Evolutionary conservation across 2,113 vertebrate species (phyloP).

Genomic region (Glaucomys volans): DNA sequence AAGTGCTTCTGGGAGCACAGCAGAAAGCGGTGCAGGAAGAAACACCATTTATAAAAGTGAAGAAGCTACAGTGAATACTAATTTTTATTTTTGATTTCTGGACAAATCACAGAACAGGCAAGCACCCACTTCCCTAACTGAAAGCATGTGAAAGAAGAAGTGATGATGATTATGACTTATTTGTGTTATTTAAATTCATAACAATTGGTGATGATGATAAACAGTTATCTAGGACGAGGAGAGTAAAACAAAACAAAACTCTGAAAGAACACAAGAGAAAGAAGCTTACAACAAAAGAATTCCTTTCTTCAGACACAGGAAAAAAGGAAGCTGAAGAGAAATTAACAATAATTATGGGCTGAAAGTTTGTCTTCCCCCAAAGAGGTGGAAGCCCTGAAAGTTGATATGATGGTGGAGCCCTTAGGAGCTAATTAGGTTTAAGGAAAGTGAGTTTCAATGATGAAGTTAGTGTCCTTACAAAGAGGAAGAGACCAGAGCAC

Average conservation of each 20-base stretch:
- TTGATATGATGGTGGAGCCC: background rate
- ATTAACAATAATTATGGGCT: background rate
- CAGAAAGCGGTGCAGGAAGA: slow-evolving; percentile 42
- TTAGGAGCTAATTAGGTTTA: background rate
- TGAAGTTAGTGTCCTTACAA: too few species aligned
- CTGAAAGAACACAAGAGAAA: background rate
- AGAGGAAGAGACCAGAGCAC: background rate
- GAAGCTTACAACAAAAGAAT: background rate
- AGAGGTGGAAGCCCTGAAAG: background rate
- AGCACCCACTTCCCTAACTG: background rate
- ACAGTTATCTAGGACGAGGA: background rate
- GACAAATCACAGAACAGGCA: slow-evolving; percentile 32
- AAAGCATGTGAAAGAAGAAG: background rate
- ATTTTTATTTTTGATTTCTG: slow-evolving; percentile 15
- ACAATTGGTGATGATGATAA: background rate
- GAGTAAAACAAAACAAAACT: background rate
- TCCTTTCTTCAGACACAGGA: background rate
- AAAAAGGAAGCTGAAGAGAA: background rate
- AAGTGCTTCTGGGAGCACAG: slow-evolving; percentile 77
- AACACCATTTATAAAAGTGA: slow-evolving; percentile 72
- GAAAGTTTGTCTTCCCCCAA: background rate
- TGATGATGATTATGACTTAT: slow-evolving; percentile 12
- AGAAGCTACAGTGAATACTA: slow-evolving; percentile 65
- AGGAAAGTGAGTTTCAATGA: background rate
- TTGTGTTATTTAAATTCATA: slow-evolving; percentile 7